phyloP scores from a whole-genome alignment of 1,140 invertebrate genomes.

The Brachionus manjavacas region DNA sequence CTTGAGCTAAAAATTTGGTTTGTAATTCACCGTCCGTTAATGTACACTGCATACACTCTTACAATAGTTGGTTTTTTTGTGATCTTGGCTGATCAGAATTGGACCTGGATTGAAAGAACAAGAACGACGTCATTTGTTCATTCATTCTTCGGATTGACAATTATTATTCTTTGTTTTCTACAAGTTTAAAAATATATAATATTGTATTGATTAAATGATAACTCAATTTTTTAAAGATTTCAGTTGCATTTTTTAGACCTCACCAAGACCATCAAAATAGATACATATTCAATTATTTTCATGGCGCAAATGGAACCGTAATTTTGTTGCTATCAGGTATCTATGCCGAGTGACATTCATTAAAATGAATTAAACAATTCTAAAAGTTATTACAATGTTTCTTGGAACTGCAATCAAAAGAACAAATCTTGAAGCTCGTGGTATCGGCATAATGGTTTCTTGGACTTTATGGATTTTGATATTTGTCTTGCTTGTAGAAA shows the following conservation, averaged over 20 bases:
- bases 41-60: not conserved
- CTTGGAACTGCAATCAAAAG: not conserved
- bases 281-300: constrained; percentile 20
- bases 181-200: not conserved
- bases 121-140: not conserved
- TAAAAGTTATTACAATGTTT: not conserved
- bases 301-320: not conserved
- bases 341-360: not conserved
- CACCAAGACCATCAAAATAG: not conserved
- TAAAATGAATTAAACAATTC: not conserved
- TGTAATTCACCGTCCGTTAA: constrained; percentile 25
- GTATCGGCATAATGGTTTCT: not conserved
- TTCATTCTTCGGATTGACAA: constrained; percentile 3
- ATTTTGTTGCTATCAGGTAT: constrained; percentile 2
- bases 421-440: not conserved
- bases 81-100: constrained; percentile 21
- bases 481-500: not conserved
- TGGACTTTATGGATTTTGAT: not conserved
- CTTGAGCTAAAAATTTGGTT: constrained; percentile 35
- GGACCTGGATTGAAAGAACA: constrained; percentile 6
- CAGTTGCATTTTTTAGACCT: constrained; percentile 24
- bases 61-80: constrained; percentile 14
- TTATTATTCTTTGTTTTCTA: not conserved
- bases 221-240: not conserved
- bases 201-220: not conserved